A percentile compares a stretch with the other conserved stretches of the same genome.
These are phyloP conservation scores for Caerostris darwini DNA, from an alignment of 1,140 invertebrate species.

Conservation along the genomic window DNA sequence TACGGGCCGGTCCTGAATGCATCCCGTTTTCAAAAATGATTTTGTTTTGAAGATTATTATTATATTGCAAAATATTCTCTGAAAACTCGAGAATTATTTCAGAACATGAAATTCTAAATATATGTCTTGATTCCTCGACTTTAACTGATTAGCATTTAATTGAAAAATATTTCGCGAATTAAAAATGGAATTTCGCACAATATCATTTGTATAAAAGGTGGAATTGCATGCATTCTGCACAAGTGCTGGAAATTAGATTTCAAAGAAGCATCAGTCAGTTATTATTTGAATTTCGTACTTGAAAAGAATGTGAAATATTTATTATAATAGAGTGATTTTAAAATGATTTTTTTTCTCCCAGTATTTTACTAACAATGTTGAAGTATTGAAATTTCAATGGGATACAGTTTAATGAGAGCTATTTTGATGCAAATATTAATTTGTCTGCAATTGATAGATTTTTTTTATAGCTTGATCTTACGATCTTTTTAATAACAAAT, in stretches of 20 bases:
- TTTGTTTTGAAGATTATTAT: conserved; percentile 32
- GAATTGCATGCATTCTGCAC: neutral
- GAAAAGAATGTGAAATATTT: neutral
- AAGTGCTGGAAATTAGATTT: neutral
- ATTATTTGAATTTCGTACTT: neutral
- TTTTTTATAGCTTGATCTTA: no score
- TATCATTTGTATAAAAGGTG: neutral
- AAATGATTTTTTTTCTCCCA: no score
- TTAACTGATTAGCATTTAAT: conserved; percentile 31
- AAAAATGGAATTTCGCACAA: neutral
- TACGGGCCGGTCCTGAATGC: neutral
- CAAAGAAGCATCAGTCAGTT: neutral
- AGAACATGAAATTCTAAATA: neutral
- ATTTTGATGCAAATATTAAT: no score
- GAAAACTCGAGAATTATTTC: neutral
- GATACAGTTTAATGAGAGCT: no score
- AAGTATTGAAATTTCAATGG: no score
- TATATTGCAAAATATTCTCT: neutral
- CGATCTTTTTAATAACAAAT: no score
- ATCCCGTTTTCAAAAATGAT: conserved; percentile 28
- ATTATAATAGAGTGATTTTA: neutral
- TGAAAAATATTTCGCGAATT: neutral
- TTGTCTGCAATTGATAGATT: no score
- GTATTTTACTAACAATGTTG: no score
- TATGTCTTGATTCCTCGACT: neutral